Percentiles rank a stretch among this genome's conserved stretches.
Evolutionary conservation across 2,113 vertebrate genomes (phyloP).

Genomic region (Orientallactaga bullata): DNA sequence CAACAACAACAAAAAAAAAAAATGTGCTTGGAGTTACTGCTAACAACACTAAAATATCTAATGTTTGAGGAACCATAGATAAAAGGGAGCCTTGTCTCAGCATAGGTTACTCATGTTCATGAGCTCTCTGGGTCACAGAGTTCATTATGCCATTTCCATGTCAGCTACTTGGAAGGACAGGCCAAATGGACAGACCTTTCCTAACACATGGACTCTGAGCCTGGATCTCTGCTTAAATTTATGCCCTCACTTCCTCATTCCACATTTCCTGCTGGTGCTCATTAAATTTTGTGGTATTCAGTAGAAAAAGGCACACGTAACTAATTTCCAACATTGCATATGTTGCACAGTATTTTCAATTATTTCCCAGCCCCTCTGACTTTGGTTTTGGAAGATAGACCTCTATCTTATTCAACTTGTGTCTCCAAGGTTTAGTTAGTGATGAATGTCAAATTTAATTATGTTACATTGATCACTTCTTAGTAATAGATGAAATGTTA

Average conservation of each 20-base stretch:
- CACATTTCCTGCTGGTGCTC: slow-evolving; percentile 3
- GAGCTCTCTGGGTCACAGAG: not conserved
- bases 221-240: slow-evolving; percentile 11
- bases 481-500: not conserved
- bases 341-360: not conserved
- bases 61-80: not conserved
- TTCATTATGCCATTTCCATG: not conserved
- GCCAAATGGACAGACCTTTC: not conserved
- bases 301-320: not conserved
- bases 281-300: not conserved
- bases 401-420: not conserved
- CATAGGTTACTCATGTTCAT: not conserved
- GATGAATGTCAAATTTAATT: slow-evolving; percentile 15
- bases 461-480: not conserved
- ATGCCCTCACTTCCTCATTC: not conserved
- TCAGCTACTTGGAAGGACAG: not conserved
- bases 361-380: not conserved
- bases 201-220: not conserved
- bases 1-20: not conserved
- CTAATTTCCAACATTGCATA: not conserved
- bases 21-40: not conserved
- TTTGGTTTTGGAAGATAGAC: not conserved
- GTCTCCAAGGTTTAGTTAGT: not conserved
- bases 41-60: not conserved
- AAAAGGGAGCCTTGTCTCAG: not conserved